Evolutionary conservation across 2,797 vertebrate species (phyloP).

Genomic region (Acipenser oxyrinchus): DNA sequence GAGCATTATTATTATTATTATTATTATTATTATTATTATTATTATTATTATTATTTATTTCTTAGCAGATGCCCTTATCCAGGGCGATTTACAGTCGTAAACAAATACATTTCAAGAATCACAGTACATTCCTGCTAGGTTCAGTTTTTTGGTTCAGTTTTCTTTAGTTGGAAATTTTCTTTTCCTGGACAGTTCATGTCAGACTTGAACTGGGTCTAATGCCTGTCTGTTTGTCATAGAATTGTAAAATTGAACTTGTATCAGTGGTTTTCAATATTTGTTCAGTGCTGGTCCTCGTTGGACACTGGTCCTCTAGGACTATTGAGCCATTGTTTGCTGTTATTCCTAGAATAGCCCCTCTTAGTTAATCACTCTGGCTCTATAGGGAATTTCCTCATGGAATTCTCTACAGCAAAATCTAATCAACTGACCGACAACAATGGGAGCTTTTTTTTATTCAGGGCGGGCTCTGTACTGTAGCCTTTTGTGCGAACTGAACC

Average conservation of each 20-base stretch:
- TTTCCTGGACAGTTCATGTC: no score
- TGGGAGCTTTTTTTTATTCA: constrained; percentile 39
- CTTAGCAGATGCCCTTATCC: no score
- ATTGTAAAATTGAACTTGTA: background rate
- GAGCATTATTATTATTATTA: no score
- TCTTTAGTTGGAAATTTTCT: no score
- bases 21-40: no score
- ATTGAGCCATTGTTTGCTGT: constrained; percentile 44
- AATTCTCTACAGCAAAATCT: constrained; percentile 45
- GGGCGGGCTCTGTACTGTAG: constrained; percentile 44
- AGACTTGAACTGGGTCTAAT: background rate
- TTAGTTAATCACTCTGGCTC: constrained; percentile 48
- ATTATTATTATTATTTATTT: no score
- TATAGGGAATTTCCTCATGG: constrained; percentile 50
- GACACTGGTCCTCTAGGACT: constrained; percentile 43
- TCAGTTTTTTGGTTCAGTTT: no score
- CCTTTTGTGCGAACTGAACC: constrained; percentile 41
- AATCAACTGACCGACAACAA: constrained; percentile 47
- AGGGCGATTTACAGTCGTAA: no score
- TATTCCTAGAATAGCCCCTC: constrained; percentile 44
- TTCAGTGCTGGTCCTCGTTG: constrained; percentile 40
- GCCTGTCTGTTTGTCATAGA: background rate
- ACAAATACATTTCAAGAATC: no score
- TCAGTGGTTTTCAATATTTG: background rate
- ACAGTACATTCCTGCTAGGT: no score